phyloP scores from a whole-genome alignment of 2,888 invertebrate genomes.

The Microplitis deprimator region DNA sequence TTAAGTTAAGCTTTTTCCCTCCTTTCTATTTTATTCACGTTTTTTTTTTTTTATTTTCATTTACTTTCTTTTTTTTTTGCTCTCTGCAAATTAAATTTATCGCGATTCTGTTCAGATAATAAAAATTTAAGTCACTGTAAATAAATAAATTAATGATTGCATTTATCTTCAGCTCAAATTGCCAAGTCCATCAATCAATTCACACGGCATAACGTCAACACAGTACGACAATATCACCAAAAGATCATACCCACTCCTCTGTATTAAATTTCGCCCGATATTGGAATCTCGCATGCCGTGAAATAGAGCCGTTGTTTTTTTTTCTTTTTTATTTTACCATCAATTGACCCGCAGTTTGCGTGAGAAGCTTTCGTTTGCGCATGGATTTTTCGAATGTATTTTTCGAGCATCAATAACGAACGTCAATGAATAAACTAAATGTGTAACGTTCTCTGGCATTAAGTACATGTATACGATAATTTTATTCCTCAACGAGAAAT shows the following conservation, averaged over 20 bases:
- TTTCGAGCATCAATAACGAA: conserved; percentile 1
- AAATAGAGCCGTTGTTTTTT: background rate
- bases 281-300: background rate
- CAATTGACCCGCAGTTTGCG: background rate
- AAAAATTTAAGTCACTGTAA: background rate
- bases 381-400: background rate
- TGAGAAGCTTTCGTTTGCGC: background rate
- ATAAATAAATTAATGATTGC: background rate
- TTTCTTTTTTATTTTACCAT: background rate
- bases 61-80: background rate
- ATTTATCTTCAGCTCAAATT: conserved; percentile 22
- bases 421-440: background rate
- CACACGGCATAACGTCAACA: background rate
- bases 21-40: conserved; percentile 36
- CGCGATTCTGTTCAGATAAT: background rate
- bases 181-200: conserved; percentile 13
- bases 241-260: background rate
- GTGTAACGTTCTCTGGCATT: background rate
- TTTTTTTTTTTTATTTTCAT: background rate
- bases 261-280: background rate
- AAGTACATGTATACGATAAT: conserved; percentile 1
- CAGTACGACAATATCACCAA: background rate
- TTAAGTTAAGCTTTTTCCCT: background rate
- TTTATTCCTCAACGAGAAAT: background rate
- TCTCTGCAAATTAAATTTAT: background rate